Conservation (phyloP, 2,797 vertebrate genomes). For the Echeneis naucrates region DNA sequence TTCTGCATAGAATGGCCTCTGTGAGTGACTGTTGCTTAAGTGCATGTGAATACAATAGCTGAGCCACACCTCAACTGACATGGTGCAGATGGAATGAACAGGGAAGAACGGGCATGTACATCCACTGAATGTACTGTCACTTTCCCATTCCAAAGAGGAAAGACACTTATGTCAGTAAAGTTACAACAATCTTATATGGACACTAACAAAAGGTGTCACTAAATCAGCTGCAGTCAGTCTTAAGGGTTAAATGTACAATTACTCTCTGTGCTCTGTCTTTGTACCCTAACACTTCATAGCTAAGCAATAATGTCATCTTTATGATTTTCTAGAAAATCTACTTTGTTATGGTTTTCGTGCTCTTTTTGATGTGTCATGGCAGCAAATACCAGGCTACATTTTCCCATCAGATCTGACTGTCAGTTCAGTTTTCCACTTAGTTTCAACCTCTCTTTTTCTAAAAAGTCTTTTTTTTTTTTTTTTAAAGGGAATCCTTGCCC, state of each 20-base stretch:
- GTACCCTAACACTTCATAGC: background rate
- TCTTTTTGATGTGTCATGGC: background rate
- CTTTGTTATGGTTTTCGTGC: background rate
- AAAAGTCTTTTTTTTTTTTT: background rate
- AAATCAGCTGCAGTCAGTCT: background rate
- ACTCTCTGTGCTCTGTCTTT: background rate
- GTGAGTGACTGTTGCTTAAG: background rate
- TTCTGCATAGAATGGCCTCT: background rate
- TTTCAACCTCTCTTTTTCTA: background rate
- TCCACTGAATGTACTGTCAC: too few species aligned
- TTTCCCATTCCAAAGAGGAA: too few species aligned
- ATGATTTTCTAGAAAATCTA: background rate
- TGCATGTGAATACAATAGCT: background rate
- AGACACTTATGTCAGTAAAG: background rate
- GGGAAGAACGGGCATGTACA: background rate
- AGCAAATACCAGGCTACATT: background rate
- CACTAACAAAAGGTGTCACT: background rate
- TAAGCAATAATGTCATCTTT: background rate
- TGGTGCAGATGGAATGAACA: too few species aligned
- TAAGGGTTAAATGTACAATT: constrained; percentile 2
- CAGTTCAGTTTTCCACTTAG: background rate
- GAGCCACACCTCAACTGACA: too few species aligned
- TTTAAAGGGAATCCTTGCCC: rapidly evolving
- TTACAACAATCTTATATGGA: too few species aligned
- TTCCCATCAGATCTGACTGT: background rate